phyloP scores from a whole-genome alignment of 2,888 invertebrate species.

The Aproaerema taeniolella region DNA sequence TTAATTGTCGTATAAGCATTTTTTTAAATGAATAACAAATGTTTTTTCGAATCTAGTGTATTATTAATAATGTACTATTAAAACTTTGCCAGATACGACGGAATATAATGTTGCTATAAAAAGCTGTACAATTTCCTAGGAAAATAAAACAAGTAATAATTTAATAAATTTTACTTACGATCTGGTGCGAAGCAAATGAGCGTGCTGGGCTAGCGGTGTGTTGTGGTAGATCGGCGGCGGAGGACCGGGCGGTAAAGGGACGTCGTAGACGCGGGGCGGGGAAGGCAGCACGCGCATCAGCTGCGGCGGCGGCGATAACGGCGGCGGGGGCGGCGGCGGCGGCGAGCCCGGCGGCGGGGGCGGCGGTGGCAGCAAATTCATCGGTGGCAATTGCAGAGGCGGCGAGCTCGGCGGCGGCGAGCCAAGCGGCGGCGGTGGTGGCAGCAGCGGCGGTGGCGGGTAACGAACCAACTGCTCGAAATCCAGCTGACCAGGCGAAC shows the following conservation, averaged over 20 bases:
- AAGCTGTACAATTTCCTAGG: too few relatives aligned
- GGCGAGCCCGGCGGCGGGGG: conserved; percentile 15
- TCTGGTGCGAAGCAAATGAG: conserved; percentile 42
- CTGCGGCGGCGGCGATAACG: conserved; percentile 21
- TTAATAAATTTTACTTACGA: conserved; percentile 18
- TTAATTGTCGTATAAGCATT: too few relatives aligned
- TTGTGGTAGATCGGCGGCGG: conserved; percentile 24
- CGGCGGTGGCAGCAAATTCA: conserved; percentile 16
- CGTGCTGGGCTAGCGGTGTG: conserved; percentile 23
- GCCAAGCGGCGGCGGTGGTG: conserved; percentile 17
- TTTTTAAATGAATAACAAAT: too few relatives aligned
- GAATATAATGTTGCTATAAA: too few relatives aligned
- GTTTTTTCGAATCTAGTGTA: too few relatives aligned
- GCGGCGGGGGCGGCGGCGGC: conserved; percentile 22
- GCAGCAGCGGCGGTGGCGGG: conserved; percentile 18
- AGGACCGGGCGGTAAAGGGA: conserved; percentile 20
- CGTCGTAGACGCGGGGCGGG: conserved; percentile 13
- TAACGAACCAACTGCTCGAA: too few relatives aligned
- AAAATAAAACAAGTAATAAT: too few relatives aligned
- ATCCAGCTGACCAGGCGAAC: neutral
- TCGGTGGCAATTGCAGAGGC: conserved; percentile 19
- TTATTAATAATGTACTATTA: too few relatives aligned
- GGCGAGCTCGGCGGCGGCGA: neutral
- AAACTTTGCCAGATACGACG: too few relatives aligned
- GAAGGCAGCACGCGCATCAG: conserved; percentile 12